A percentile compares a stretch with the other conserved stretches of the same genome.
These are phyloP conservation scores for Oryzias curvinotus DNA, from an alignment of 2,113 vertebrate genomes.

Conservation along the genomic window DNA sequence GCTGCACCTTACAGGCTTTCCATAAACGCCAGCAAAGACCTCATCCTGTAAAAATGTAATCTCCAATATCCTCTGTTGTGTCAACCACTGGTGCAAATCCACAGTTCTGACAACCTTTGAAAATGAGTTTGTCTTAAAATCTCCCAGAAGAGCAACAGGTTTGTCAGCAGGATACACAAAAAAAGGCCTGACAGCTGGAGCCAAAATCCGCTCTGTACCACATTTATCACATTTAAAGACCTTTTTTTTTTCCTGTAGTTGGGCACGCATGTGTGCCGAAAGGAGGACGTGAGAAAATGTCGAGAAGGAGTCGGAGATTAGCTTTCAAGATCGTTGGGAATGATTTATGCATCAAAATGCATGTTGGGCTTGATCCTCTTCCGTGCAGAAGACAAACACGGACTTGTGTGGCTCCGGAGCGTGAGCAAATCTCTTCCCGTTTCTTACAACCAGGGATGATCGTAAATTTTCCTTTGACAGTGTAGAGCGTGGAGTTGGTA, in stretches of 20 bases:
- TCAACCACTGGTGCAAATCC: conserved; percentile 45
- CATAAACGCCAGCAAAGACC: conserved; percentile 41
- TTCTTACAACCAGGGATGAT: conserved; percentile 42
- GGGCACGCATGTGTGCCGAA: conserved; percentile 34
- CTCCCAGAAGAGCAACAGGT: conserved; percentile 44
- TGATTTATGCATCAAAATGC: conserved; percentile 73
- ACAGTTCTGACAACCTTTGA: conserved; percentile 38
- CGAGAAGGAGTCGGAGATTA: conserved; percentile 51
- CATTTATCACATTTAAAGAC: conserved; percentile 77
- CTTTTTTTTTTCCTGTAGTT: conserved; percentile 33
- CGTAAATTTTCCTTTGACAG: conserved; percentile 60
- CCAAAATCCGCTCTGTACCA: conserved; percentile 54
- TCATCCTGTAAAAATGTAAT: conserved; percentile 61
- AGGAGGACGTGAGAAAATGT: conserved; percentile 32
- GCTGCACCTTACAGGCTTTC: conserved; percentile 27
- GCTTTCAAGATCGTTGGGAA: conserved; percentile 47
- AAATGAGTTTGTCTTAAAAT: conserved; percentile 49
- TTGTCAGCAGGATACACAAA: conserved; percentile 66
- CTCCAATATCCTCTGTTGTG: conserved; percentile 25
- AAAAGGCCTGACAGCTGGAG: conserved; percentile 75
- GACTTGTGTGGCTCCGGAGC: conserved; percentile 48
- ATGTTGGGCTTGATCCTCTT: conserved; percentile 57
- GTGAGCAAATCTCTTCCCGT: conserved; percentile 59
- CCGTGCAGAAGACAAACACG: conserved; percentile 55
- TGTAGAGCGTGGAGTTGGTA: conserved; percentile 49